Evolutionary conservation across 1,140 invertebrate species (phyloP).

Genomic region (Drusus annulatus): DNA sequence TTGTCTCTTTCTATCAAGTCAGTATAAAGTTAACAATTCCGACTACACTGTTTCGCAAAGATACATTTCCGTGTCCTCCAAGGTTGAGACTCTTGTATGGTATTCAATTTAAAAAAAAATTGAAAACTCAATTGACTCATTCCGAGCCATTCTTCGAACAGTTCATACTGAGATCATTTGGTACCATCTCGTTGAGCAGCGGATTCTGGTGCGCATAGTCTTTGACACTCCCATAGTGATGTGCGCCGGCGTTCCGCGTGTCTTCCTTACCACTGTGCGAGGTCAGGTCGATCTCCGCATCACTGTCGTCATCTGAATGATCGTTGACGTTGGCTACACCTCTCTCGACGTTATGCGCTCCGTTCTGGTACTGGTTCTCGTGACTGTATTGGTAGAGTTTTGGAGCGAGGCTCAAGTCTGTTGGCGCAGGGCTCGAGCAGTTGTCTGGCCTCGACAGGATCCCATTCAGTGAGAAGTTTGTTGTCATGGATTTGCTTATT

Average conservation of each 20-base stretch:
- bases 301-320: constrained; percentile 66
- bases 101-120: too few relatives aligned
- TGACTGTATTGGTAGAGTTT: constrained; percentile 62
- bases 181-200: constrained; percentile 67
- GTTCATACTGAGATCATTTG: constrained; percentile 69
- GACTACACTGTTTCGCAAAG: too few relatives aligned
- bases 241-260: constrained; percentile 57
- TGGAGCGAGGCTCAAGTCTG: constrained; percentile 61
- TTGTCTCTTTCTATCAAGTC: too few relatives aligned
- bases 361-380: constrained; percentile 62
- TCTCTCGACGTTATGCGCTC: constrained; percentile 62
- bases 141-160: constrained; percentile 44
- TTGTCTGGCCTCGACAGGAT: constrained; percentile 49
- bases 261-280: constrained; percentile 70
- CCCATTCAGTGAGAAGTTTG: constrained; percentile 51
- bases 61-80: too few relatives aligned
- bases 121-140: too few relatives aligned
- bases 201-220: constrained; percentile 23
- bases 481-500: constrained; percentile 3
- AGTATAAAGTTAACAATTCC: too few relatives aligned
- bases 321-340: constrained; percentile 60
- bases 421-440: constrained; percentile 63
- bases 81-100: too few relatives aligned
- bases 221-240: not conserved
- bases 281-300: constrained; percentile 70